phyloP scores from a whole-genome alignment of 2,797 vertebrate genomes.

The Oryzias dopingdopingensis region DNA sequence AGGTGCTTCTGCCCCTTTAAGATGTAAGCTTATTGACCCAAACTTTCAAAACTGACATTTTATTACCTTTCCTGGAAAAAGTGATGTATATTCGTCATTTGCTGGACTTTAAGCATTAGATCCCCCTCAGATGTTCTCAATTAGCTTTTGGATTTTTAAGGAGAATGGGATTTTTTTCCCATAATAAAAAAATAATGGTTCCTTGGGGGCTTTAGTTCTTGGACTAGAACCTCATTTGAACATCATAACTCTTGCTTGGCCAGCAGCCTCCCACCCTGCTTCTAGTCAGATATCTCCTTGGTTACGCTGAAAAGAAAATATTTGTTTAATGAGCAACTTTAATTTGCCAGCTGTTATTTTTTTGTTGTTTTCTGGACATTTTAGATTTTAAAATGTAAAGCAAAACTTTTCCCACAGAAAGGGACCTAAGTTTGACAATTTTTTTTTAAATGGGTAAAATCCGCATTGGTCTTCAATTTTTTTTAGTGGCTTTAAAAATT shows the following conservation, averaged over 20 bases:
- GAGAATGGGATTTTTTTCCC: conserved; percentile 87
- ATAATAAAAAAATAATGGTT: conserved; percentile 83
- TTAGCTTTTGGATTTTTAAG: conserved; percentile 88
- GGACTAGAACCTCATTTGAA: conserved; percentile 88
- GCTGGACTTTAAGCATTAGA: conserved; percentile 62
- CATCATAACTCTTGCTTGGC: conserved; percentile 88
- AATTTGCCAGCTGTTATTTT: no score
- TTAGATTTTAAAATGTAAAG: no score
- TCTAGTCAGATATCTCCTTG: conserved; percentile 7
- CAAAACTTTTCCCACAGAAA: no score
- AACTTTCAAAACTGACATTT: conserved; percentile 87
- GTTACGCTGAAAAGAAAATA: conserved; percentile 24
- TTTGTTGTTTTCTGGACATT: no score
- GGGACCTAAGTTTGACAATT: no score
- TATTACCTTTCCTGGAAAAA: conserved; percentile 82
- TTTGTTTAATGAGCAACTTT: no score
- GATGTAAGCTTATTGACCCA: conserved; percentile 71
- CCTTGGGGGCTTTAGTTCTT: conserved; percentile 43
- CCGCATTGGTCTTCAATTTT: no score
- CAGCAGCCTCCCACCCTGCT: conserved; percentile 56
- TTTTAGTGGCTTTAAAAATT: no score
- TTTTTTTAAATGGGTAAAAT: no score
- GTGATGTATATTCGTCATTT: conserved; percentile 77
- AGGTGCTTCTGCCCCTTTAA: conserved; percentile 70
- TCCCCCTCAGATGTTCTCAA: conserved; percentile 90